Conservation (phyloP, 2,888 invertebrate genomes). For the Trypoxylon attenuatum region DNA sequence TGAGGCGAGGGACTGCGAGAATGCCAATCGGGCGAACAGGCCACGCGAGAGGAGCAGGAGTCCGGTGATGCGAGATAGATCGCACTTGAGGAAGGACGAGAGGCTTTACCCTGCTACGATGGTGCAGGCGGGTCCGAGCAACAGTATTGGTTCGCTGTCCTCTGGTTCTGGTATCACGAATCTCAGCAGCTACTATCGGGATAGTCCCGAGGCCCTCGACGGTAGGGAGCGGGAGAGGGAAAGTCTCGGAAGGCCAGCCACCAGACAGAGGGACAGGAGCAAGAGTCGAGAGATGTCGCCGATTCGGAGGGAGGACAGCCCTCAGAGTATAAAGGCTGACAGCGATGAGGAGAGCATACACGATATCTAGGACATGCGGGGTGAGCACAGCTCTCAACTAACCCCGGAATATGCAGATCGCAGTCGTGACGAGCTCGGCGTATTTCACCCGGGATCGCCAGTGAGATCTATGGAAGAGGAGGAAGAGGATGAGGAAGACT, state of each 20-base stretch:
- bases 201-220: slow-evolving; percentile 65
- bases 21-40: slow-evolving; percentile 43
- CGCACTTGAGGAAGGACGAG: slow-evolving; percentile 34
- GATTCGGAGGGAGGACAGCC: slow-evolving; percentile 66
- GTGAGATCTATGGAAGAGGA: neutral
- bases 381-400: neutral
- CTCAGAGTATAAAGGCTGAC: slow-evolving; percentile 68
- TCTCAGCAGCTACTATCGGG: slow-evolving; percentile 66
- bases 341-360: slow-evolving; percentile 74
- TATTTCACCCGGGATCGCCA: neutral
- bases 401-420: neutral
- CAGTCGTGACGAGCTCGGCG: neutral
- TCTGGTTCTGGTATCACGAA: slow-evolving; percentile 77
- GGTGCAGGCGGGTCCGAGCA: slow-evolving; percentile 81
- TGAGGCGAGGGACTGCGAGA: slow-evolving; percentile 64
- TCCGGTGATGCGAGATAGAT: slow-evolving; percentile 68
- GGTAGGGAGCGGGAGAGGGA: slow-evolving; percentile 63
- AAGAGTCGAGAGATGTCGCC: slow-evolving; percentile 59
- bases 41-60: slow-evolving; percentile 67
- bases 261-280: slow-evolving; percentile 66
- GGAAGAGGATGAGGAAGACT: neutral
- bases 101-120: slow-evolving; percentile 76
- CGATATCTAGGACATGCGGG: slow-evolving; percentile 64
- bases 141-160: slow-evolving; percentile 80
- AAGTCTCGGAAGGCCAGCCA: slow-evolving; percentile 49